Base-by-base conservation (phyloP, 2,888 invertebrate species). In the Drosophila pegasa region DNA sequence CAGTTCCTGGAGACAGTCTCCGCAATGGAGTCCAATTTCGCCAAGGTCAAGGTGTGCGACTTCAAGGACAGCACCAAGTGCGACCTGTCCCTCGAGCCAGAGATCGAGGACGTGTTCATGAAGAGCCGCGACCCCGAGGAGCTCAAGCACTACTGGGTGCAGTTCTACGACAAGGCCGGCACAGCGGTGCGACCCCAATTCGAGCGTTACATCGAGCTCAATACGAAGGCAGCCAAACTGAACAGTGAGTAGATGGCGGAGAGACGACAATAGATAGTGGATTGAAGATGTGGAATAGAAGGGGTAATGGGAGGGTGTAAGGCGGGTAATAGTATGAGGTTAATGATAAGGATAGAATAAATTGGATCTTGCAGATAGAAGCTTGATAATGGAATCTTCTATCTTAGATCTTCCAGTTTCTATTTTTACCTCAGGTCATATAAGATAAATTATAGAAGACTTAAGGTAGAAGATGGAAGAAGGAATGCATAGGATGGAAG, bases 91-190 rank as follows among this genome's bases (percentile, higher is more conserved):
- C 92, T 97, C 38, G 96, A 97, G 87, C 96, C 97, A 69, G 96
- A 97, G 77, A 92, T 97, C 31, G 95, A 95, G 0, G 94, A 95
- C 61, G 93, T 95, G 14, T 93, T 97, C 71, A 92, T 94, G 0
- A 94, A 92, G 35, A 96, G 96, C 58, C 94, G 95, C 54, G 94
- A 98, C 89, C 95, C 96, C 1, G 95, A 96, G 14, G 96, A 96
- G 87, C 91, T 98, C 75, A 94, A 95, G 83, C 94, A 96, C 86
- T 93, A 95, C 2, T 98, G 98, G 98, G 90, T 94, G 4, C 94
- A 95, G 83, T 98, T 97, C 96, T 94, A 97, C 78, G 94, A 95
- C 54, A 94, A 93, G 31, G 95, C 95, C 0, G 96, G 96, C 0
- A 94, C 95, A 5, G 93, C 93, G 59, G 93, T 95, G 0, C 93